Conservation (phyloP, 2,888 invertebrate genomes). For the Polylopha cassiicola region DNA sequence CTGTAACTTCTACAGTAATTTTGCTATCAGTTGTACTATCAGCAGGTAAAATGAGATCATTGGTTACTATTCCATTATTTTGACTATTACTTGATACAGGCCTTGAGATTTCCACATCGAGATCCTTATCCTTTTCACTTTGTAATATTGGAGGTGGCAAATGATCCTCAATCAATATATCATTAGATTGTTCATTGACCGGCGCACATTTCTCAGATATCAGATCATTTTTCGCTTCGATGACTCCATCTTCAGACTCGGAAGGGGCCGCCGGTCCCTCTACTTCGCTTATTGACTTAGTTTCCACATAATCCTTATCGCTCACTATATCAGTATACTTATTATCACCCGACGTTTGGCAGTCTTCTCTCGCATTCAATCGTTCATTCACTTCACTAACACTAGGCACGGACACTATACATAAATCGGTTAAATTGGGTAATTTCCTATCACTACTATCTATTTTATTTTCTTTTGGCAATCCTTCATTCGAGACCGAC, state of each 20-base stretch:
- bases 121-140: slow-evolving; percentile 6
- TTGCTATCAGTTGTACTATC: slow-evolving; percentile 18
- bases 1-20: slow-evolving; percentile 8
- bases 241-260: slow-evolving; percentile 12
- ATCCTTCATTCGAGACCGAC: slow-evolving; percentile 41
- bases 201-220: slow-evolving; percentile 13
- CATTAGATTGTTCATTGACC: slow-evolving; percentile 14
- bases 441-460: slow-evolving; percentile 57
- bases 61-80: slow-evolving; percentile 8
- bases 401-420: slow-evolving; percentile 64
- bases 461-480: slow-evolving; percentile 59
- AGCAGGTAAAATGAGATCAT: slow-evolving; percentile 22
- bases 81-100: slow-evolving; percentile 10
- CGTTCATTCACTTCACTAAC: slow-evolving; percentile 58
- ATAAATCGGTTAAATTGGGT: slow-evolving; percentile 62
- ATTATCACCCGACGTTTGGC: slow-evolving; percentile 66
- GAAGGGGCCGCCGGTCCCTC: slow-evolving; percentile 11
- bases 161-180: slow-evolving; percentile 10
- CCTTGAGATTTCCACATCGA: not conserved
- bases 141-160: slow-evolving; percentile 6
- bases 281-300: slow-evolving; percentile 57
- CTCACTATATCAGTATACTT: slow-evolving; percentile 48
- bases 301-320: slow-evolving; percentile 54
- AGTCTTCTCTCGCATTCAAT: slow-evolving; percentile 64
- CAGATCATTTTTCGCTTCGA: slow-evolving; percentile 12